Conservation (phyloP, 2,888 invertebrate genomes). For the Galerucella nymphaeae region DNA sequence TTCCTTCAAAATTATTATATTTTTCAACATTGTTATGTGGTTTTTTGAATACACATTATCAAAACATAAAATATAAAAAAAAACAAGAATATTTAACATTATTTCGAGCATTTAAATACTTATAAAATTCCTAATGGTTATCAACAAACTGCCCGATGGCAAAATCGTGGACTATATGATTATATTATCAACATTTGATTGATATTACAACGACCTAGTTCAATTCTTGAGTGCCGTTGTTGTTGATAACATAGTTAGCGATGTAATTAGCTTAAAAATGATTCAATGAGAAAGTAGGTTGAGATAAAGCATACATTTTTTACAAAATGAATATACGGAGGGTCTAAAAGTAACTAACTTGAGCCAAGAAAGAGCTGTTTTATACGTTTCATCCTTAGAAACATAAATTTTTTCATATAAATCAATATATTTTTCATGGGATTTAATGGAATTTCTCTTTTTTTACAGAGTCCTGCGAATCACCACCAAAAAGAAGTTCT, state of each 20-base stretch:
- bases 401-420: too few species aligned
- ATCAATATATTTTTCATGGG: too few species aligned
- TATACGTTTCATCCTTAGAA: too few species aligned
- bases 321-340: not conserved
- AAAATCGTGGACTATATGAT: not conserved
- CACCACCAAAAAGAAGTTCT: constrained; percentile 63
- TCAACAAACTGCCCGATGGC: not conserved
- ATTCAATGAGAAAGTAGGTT: not conserved
- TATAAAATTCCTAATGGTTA: too few species aligned
- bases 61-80: too few species aligned
- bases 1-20: too few species aligned
- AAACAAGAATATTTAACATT: too few species aligned
- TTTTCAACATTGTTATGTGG: too few species aligned
- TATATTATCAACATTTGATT: not conserved
- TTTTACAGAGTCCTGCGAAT: constrained; percentile 63
- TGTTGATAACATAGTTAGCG: not conserved
- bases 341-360: not conserved
- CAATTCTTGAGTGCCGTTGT: not conserved
- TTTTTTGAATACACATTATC: too few species aligned
- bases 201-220: not conserved
- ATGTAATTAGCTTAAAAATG: not conserved
- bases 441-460: constrained; percentile 31
- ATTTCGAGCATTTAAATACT: too few species aligned
- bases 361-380: too few species aligned
- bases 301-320: not conserved